Evolutionary conservation across 35 echinoderm and acorn worm species (phyloP).

Genomic region (Nesometra sesokonis): DNA sequence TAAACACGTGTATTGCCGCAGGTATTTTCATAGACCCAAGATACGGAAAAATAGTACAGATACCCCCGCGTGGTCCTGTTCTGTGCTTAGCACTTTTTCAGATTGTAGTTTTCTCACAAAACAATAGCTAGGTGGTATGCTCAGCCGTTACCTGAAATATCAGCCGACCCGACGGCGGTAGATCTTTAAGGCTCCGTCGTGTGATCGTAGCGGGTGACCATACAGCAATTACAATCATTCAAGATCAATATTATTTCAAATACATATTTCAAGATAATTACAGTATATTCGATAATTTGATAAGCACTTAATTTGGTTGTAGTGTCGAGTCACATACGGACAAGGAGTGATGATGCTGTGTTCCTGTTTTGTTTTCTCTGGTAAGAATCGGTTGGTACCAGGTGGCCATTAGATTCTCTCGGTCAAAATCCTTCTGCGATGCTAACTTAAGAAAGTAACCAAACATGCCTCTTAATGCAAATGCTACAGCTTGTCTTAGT

Average conservation of each 20-base stretch:
- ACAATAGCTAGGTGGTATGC: background rate
- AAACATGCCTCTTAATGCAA: background rate
- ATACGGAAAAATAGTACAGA: background rate
- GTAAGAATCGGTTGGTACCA: background rate
- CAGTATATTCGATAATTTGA: background rate
- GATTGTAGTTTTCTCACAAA: background rate
- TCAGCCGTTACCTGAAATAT: background rate
- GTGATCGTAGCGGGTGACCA: background rate
- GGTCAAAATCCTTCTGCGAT: background rate
- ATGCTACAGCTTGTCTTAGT: background rate
- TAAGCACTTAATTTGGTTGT: background rate
- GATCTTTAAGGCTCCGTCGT: background rate
- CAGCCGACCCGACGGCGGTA: background rate
- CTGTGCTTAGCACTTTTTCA: background rate
- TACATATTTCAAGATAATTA: background rate
- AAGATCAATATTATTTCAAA: background rate
- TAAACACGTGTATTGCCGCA: background rate
- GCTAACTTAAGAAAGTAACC: background rate
- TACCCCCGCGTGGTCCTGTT: background rate
- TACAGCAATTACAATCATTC: background rate
- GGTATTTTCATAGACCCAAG: background rate
- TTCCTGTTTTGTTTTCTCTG: background rate
- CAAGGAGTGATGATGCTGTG: background rate
- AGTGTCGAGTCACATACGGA: background rate
- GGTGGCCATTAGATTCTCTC: background rate